phyloP scores from a whole-genome alignment of 2,113 vertebrate species.

The Stigmatopora argus region DNA sequence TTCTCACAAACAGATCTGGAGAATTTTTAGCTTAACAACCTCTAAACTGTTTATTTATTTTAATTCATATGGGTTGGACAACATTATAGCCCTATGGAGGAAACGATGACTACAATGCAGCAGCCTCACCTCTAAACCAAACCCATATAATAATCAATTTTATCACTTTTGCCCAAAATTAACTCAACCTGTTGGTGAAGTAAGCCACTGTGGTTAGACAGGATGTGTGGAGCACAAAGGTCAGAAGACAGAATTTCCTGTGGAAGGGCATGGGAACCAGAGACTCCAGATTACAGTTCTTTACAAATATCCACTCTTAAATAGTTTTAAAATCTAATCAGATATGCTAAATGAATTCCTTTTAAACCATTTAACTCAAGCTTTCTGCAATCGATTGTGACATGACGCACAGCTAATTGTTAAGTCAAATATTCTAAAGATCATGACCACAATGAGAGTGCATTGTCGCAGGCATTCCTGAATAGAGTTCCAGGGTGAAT shows the following conservation, averaged over 20 bases:
- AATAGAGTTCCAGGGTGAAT: conserved; percentile 51
- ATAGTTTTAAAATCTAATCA: conserved; percentile 18
- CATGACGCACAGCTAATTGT: conserved; percentile 38
- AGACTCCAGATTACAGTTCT: conserved; percentile 26
- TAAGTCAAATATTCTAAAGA: conserved; percentile 50
- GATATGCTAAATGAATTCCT: conserved; percentile 6
- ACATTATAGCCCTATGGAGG: too few species aligned
- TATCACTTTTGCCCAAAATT: not conserved
- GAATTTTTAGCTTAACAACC: too few species aligned
- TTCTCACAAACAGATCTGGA: too few species aligned
- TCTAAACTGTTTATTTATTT: too few species aligned
- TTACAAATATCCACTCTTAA: conserved; percentile 31
- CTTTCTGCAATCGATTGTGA: conserved; percentile 8
- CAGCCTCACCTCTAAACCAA: conserved; percentile 14
- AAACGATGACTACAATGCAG: too few species aligned
- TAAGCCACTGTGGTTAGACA: conserved; percentile 56
- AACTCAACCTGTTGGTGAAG: not conserved
- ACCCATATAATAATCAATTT: not conserved
- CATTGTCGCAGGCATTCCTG: conserved; percentile 64
- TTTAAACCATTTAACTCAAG: conserved; percentile 6
- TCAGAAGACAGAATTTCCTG: conserved; percentile 73
- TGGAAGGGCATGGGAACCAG: conserved; percentile 68
- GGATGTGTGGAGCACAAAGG: conserved; percentile 59
- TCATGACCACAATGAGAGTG: conserved; percentile 31
- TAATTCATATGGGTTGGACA: too few species aligned